Base-by-base conservation (phyloP, 2,113 vertebrate species). In the Austrofundulus limnaeus region DNA sequence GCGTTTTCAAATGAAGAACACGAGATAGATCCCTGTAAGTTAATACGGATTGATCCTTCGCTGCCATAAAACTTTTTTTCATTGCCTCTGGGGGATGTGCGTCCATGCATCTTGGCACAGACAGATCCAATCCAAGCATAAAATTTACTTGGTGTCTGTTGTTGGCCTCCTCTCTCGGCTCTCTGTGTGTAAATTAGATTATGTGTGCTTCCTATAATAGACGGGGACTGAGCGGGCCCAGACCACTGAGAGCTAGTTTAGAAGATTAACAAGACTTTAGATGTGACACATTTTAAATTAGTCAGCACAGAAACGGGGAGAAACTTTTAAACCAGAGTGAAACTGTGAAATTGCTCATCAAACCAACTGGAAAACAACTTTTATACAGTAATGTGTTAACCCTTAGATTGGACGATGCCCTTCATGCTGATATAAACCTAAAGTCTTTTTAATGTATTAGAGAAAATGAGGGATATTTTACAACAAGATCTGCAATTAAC, bases 31-130 rank as follows among this genome's bases (percentile, higher is more conserved):
- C 75, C 79, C 74, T 63, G 70, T 55, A 75, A 83, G 77, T 88
- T 85, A 83, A 87, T 84, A 90, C 79, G 75, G 84, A 90, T 88
- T 87, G 88, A 88, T 85, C 78, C 58, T 76, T 82, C 72, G 2
- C 66, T 25, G 24, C 72, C 82, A 84, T 88, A 80, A 86, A 85
- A 84, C 87, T 80, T 83, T 77, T 75, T 72, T 7, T 67, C 73
- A 65, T 76, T 28, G 67, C 76, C 65, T 60, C 69, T 12, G 41
- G 72, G n/a, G 67, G 73, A 86, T 63, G 79, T 57, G 70, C 76
- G 64, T 31, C 82, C 61, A 38, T 70, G 39, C 75, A 42, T 46
- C 74, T 73, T 38, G 64, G 81, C 79, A 72, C 66, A 75, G 79
- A 81, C 81, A 72, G 78, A 85, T 88, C 84, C 79, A 75, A 87